Evolutionary conservation across 2,113 vertebrate species (phyloP).

Genomic region (Neodontobutis hainanensis): DNA sequence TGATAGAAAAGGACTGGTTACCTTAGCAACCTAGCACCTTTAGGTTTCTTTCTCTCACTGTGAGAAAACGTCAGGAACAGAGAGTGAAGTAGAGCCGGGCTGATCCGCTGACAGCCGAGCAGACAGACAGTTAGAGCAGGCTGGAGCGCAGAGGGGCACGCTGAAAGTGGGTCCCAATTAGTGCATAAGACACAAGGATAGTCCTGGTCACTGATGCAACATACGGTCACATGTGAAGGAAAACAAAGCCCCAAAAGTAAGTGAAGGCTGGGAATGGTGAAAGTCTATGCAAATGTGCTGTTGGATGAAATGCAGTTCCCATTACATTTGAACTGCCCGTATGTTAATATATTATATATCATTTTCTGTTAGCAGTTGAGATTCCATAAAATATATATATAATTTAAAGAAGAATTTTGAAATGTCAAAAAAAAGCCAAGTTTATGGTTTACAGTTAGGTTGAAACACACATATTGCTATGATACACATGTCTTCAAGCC

Average conservation of each 20-base stretch:
- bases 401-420: too few relatives aligned
- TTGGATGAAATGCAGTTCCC: too few relatives aligned
- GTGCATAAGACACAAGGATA: slow-evolving; percentile 19
- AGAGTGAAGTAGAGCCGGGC: slow-evolving; percentile 20
- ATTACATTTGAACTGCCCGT: too few relatives aligned
- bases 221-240: slow-evolving; percentile 15
- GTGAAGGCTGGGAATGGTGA: not conserved
- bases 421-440: too few relatives aligned
- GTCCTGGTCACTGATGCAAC: slow-evolving; percentile 25
- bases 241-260: not conserved
- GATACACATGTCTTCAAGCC: too few relatives aligned
- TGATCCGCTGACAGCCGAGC: slow-evolving; percentile 27
- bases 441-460: too few relatives aligned
- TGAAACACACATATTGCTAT: too few relatives aligned
- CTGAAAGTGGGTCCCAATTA: slow-evolving; percentile 43
- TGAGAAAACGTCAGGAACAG: slow-evolving; percentile 49
- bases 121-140: slow-evolving; percentile 31
- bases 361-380: too few relatives aligned
- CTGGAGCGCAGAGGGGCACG: slow-evolving; percentile 21
- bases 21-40: slow-evolving; percentile 66
- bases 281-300: not conserved
- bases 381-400: too few relatives aligned
- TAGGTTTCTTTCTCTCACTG: slow-evolving; percentile 38
- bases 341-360: too few relatives aligned
- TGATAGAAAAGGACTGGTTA: slow-evolving; percentile 51